Conservation (phyloP, 2,113 vertebrate genomes). For the Cynopterus brachyotis region DNA sequence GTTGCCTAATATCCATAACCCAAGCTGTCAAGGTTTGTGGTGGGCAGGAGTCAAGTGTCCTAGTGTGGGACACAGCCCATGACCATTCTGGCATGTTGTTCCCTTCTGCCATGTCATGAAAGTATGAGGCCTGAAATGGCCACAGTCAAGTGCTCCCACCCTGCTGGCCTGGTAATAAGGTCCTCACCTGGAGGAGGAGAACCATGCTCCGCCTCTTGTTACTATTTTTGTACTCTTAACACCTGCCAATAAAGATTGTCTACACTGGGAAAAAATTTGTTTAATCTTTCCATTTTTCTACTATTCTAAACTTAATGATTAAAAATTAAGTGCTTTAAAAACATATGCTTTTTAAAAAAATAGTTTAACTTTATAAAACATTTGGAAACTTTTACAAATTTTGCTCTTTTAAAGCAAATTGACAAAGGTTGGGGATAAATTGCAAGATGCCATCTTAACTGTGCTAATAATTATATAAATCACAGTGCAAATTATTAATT, state of each 20-base stretch:
- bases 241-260: conserved; percentile 72
- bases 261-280: not conserved
- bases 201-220: not conserved
- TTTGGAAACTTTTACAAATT: not conserved
- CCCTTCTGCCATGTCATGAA: not conserved
- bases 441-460: not conserved
- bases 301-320: not conserved
- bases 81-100: not conserved
- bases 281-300: not conserved
- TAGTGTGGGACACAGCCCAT: not conserved
- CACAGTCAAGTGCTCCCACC: not conserved
- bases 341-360: not conserved
- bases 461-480: not conserved
- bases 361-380: not conserved
- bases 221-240: conserved; percentile 59
- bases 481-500: not conserved
- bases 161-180: not conserved
- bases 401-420: not conserved
- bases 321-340: not conserved
- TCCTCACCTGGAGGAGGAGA: not conserved
- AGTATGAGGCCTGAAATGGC: not conserved
- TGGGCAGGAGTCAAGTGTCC: not conserved
- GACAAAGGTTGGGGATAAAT: not conserved
- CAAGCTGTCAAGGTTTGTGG: not conserved
- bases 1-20: not conserved